phyloP scores from a whole-genome alignment of 2,797 vertebrate species.

The Micrastur ruficollis region DNA sequence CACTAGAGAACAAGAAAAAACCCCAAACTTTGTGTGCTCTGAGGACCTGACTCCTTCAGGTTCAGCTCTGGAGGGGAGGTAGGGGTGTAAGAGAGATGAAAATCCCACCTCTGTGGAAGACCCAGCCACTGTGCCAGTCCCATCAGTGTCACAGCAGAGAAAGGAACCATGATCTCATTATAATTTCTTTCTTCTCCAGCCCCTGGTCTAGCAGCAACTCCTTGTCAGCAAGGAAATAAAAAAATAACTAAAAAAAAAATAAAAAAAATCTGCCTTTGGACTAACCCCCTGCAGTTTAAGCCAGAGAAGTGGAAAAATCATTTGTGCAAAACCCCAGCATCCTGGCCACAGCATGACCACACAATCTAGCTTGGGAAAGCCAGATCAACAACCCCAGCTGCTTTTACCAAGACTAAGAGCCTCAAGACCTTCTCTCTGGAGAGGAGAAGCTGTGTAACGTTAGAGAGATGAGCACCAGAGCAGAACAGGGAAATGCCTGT shows the following conservation, averaged over 20 bases:
- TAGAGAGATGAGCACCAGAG: not conserved
- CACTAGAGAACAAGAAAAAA: not conserved
- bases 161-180: not conserved
- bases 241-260: not conserved
- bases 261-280: not conserved
- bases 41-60: not conserved
- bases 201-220: not conserved
- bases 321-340: not conserved
- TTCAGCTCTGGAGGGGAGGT: not conserved
- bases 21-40: not conserved
- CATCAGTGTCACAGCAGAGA: not conserved
- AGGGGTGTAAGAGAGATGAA: not conserved
- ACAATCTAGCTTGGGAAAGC: not conserved
- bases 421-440: not conserved
- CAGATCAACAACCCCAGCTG: slow-evolving; percentile 12
- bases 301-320: slow-evolving; percentile 41
- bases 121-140: not conserved
- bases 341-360: not conserved
- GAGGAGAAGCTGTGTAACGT: not conserved
- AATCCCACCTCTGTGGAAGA: not conserved
- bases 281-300: not conserved
- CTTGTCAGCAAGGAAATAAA: not conserved
- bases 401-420: not conserved
- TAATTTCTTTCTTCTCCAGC: not conserved
- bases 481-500: not conserved